phyloP scores from a whole-genome alignment of 2,888 invertebrate species.

The Pheosia gnoma region DNA sequence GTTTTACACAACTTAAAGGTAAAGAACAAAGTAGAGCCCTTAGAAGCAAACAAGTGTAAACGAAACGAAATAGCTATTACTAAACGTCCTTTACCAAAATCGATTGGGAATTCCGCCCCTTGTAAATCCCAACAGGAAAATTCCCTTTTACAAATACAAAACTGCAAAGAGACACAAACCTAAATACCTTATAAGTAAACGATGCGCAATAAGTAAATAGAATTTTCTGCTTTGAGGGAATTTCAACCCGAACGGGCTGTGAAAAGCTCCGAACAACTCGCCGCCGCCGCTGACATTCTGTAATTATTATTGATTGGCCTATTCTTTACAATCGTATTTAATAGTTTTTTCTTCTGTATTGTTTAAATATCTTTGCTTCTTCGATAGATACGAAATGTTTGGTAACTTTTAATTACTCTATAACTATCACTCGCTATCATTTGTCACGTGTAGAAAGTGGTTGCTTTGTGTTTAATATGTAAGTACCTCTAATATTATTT shows the following conservation, averaged over 20 bases:
- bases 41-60: conserved; percentile 51
- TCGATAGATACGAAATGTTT: neutral
- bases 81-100: conserved; percentile 66
- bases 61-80: conserved; percentile 61
- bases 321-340: conserved; percentile 20
- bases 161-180: conserved; percentile 72
- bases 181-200: conserved; percentile 83
- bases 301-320: conserved; percentile 28
- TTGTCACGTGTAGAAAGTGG: too few species aligned
- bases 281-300: conserved; percentile 39
- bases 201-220: conserved; percentile 81
- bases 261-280: conserved; percentile 68
- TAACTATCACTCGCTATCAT: neutral
- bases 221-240: conserved; percentile 70
- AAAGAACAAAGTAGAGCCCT: neutral
- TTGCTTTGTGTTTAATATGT: too few species aligned
- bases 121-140: conserved; percentile 74
- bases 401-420: neutral
- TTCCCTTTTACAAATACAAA: conserved; percentile 79
- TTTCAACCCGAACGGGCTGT: conserved; percentile 71
- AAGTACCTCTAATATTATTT: too few species aligned
- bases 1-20: too few species aligned
- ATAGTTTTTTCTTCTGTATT: neutral
- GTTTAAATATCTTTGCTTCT: neutral
- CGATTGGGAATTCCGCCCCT: conserved; percentile 75